phyloP scores from a whole-genome alignment of 1,140 invertebrate species.

The Andricus grossulariae region DNA sequence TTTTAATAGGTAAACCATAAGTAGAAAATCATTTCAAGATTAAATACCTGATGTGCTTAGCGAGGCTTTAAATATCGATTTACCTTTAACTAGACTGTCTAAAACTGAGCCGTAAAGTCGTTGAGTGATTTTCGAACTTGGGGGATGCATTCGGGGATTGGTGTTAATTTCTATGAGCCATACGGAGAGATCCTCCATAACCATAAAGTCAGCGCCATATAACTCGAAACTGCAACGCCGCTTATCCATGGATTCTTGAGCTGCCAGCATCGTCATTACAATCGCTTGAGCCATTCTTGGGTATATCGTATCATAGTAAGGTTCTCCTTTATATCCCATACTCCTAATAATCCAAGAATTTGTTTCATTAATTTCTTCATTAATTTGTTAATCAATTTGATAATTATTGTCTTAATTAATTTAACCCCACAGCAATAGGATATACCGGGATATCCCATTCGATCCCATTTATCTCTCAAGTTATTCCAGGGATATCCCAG shows the following conservation, averaged over 20 bases:
- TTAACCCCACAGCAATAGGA: no score
- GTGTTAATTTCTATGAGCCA: constrained; percentile 97
- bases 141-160: constrained; percentile 87
- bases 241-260: constrained; percentile 85
- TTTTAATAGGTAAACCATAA: background rate
- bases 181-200: constrained; percentile 89
- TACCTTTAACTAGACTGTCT: constrained; percentile 93
- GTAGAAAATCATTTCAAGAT: background rate
- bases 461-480: no score
- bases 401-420: no score
- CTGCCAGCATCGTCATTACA: constrained; percentile 85
- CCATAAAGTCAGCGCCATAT: constrained; percentile 95
- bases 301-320: constrained; percentile 85
- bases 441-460: no score
- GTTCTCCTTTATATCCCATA: constrained; percentile 65
- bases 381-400: no score
- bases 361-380: no score
- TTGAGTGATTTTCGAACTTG: constrained; percentile 88
- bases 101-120: constrained; percentile 88
- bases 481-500: no score
- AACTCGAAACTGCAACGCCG: constrained; percentile 90
- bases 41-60: background rate
- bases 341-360: background rate
- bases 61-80: constrained; percentile 5
- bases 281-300: constrained; percentile 91